These are phyloP conservation scores for Martes martes DNA, from an alignment of 2,113 vertebrate species.

Conservation along the genomic window DNA sequence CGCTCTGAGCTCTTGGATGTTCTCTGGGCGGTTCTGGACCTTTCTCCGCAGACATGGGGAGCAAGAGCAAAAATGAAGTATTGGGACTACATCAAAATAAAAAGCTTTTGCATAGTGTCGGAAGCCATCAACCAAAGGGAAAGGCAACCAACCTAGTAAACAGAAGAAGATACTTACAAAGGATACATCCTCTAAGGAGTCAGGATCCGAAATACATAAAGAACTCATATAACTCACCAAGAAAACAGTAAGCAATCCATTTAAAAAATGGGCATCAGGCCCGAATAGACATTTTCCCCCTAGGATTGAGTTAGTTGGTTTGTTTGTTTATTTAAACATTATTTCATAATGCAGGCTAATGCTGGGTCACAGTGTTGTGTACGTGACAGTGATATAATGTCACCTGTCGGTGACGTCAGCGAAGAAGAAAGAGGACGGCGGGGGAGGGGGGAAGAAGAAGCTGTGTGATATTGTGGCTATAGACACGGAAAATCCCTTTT, in stretches of 20 bases:
- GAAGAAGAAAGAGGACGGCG: neutral
- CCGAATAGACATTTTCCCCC: neutral
- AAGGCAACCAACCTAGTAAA: neutral
- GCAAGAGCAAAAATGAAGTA: neutral
- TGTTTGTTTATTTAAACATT: too few species aligned
- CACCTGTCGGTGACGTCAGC: neutral
- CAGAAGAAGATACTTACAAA: neutral
- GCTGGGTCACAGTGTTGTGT: too few species aligned
- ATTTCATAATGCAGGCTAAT: too few species aligned
- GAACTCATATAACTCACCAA: neutral
- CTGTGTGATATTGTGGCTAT: neutral
- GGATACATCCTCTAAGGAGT: neutral
- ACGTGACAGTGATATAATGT: too few species aligned
- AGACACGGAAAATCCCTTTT: neutral
- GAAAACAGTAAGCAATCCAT: neutral
- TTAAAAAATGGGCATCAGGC: neutral
- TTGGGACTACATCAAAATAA: neutral
- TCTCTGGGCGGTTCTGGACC: neutral
- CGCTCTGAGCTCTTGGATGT: neutral
- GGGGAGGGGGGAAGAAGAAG: neutral
- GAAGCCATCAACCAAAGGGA: neutral
- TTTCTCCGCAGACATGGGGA: neutral
- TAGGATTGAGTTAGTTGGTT: too few species aligned
- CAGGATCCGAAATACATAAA: neutral
- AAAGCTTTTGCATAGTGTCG: neutral